phyloP scores from a whole-genome alignment of 2,113 vertebrate genomes.

The Cygnus atratus region DNA sequence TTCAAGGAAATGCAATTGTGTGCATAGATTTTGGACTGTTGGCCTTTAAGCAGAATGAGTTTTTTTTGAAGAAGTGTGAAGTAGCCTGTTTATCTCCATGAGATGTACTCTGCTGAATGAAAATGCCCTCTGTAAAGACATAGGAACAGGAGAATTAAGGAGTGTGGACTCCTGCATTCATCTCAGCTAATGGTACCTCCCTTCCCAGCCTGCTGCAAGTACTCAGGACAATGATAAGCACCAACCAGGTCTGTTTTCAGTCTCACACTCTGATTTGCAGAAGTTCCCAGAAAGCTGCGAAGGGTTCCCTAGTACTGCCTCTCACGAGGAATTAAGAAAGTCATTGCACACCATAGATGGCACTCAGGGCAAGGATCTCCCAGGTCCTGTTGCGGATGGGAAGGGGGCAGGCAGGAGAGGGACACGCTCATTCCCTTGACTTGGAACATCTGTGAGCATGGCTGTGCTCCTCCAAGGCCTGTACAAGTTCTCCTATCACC shows the following conservation, averaged over 20 bases:
- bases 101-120: not conserved
- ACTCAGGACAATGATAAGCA: not conserved
- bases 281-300: not conserved
- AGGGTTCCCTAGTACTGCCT: not conserved
- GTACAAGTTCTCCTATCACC: not conserved
- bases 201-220: rapidly evolving
- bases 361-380: not conserved
- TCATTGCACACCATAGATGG: no score
- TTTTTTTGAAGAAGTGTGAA: not conserved
- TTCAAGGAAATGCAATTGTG: constrained; percentile 28
- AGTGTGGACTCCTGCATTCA: not conserved
- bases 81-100: not conserved
- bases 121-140: not conserved
- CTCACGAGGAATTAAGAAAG: not conserved
- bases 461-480: not conserved
- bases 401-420: not conserved
- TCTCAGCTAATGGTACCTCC: not conserved
- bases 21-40: constrained; percentile 14
- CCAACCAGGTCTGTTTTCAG: not conserved
- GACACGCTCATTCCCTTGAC: not conserved
- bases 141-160: not conserved
- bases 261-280: not conserved
- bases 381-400: rapidly evolving
- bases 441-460: not conserved
- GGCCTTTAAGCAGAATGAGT: not conserved